Percentiles rank a stretch among this genome's conserved stretches.
Conservation (phyloP, 2,113 vertebrate genomes). For the Cichladusa arquata region DNA sequence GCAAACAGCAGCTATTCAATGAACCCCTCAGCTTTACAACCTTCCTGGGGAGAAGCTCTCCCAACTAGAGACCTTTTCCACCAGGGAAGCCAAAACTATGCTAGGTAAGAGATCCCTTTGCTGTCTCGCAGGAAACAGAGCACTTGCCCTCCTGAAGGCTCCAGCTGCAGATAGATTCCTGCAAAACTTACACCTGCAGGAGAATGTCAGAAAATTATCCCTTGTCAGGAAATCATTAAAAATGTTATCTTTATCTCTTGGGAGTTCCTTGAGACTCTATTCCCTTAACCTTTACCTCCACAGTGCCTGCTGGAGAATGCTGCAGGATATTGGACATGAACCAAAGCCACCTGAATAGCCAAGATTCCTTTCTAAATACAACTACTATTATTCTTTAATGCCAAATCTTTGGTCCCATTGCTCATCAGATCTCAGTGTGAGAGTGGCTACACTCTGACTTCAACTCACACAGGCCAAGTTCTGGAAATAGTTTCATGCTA, state of each 20-base stretch:
- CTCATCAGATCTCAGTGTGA: not conserved
- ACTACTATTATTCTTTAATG: not conserved
- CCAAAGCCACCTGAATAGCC: not conserved
- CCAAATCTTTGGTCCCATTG: not conserved
- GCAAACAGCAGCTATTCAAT: not conserved
- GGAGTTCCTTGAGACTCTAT: not conserved
- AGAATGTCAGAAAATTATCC: slow-evolving; percentile 24
- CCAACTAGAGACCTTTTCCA: not conserved
- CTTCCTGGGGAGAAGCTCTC: not conserved
- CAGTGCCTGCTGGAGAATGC: not conserved
- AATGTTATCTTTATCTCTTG: not conserved
- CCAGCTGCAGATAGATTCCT: not conserved
- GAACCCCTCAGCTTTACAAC: not conserved
- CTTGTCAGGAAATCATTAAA: not conserved
- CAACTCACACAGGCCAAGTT: not conserved
- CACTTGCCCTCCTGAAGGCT: not conserved
- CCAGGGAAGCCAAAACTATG: not conserved
- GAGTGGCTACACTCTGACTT: not conserved
- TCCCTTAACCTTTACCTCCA: not conserved
- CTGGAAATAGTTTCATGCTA: not conserved
- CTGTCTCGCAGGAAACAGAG: not conserved
- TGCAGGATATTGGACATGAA: not conserved
- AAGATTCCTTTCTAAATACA: not conserved
- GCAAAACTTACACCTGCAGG: not conserved
- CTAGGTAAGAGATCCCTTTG: not conserved